Evolutionary conservation across 2,113 vertebrate genomes (phyloP), one percentile per base, ranked within the genome.

Genomic region (Gymnarchus niloticus): DNA sequence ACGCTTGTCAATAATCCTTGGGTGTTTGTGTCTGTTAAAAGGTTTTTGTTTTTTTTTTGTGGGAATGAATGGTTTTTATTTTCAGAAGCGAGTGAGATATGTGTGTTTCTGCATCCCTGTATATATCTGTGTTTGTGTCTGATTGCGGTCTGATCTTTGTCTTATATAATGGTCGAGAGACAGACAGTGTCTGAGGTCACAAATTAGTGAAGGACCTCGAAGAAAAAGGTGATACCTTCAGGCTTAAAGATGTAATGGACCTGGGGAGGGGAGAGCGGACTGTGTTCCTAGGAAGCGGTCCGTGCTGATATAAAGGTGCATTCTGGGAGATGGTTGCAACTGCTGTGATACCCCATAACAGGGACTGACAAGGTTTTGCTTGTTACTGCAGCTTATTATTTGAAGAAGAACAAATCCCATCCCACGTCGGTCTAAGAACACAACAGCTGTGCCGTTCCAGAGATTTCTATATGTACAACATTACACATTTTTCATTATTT

Each of bases 31-130:
- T 86, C 89, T 89, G 81, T 85, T 85, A 87, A 90, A 91, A 90
- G 88, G 87, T 85, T 84, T 89, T 91, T 90, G 90, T 88, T 89
- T 91, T 85, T 84, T 89, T 91, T 90, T 90, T 88, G 89, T 91
- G 93, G 88, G 90, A 86, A 28, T 54, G 88, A 90, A 93, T 93
- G 92, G 93, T 93, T 94, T 81, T 83, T 86, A 81, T 69, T 86
- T 83, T 69, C 51, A 25, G 17, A 25, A 44, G 65, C 65, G 19
- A 73, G 28, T 44, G 52, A 28, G 28, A 54, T 82, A 25, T 52
- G 28, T 56, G 12, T 52, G n/a, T 52, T 49, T 80, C n/a, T n/a
- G 46, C 8, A n/a, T 49, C 76, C n/a, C 19, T 80, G 21, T 80
- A n/a, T 48, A 80, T 80, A 19, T 49, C 52, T 83, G 81, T 83